Evolutionary conservation across 2,797 vertebrate species (phyloP), one percentile per base, ranked within the genome.

Genomic region (Selene dorsalis): DNA sequence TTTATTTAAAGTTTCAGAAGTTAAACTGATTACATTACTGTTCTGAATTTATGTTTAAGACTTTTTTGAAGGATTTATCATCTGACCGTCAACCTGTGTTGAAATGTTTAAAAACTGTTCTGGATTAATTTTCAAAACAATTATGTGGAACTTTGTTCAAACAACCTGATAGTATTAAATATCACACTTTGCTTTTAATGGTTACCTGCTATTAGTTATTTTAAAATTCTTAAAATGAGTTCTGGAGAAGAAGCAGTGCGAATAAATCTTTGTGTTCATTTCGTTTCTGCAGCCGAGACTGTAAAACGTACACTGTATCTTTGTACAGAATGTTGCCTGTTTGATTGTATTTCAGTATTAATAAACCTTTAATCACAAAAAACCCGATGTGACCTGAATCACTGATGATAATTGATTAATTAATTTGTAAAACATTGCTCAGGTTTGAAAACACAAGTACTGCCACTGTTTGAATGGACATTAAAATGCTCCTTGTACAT

Each of bases 311-410:
- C 35, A 62, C 47, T 73, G 47, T 65, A 28, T 61, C 56, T 72
- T 30, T 69, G 24, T 70, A 24, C 48, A 74, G 38, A 77, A 68
- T 2, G 13, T 35, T 65, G 26, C 70, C 57, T 60, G 66, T 77
- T 66, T 75, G 50, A 75, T 67, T 78, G 69, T 64, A 84, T 73
- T 76, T 82, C 50, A 76, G 9, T 66, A 75, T 72, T 56, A 17
- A 64, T 77, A 77, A 79, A 76, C 30, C 55, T 69, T 73, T 61
- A 65, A 72, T 24, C 60, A 52, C 64, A 73, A 35, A 4, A 69
- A 28, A 57, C 16, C 18, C 20, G 50, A 68, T 35, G 1, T 10
- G 7, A 43, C 5, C 22, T 39, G 11, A 0, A 7, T 32, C 16
- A 35, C 32, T 35, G 32, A 35, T 35, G 32, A 35, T 35, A 6